A percentile compares a stretch with the other conserved stretches of the same genome.
These are phyloP conservation scores for Nerophis lumbriciformis DNA, from an alignment of 2,113 vertebrate species.

Conservation along the genomic window DNA sequence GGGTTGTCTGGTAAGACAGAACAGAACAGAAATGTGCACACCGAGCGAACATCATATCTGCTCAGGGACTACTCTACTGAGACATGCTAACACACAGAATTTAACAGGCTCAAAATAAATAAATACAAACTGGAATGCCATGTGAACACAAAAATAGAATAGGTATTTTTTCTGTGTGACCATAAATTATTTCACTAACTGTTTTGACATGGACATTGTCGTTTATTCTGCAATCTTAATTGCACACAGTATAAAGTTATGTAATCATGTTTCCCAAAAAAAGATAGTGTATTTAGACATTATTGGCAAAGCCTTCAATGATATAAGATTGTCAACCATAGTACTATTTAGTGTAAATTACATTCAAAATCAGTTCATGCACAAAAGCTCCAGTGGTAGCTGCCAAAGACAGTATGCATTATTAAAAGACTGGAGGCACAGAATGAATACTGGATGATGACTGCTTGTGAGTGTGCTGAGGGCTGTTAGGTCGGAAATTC, in stretches of 20 bases:
- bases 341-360: conserved; percentile 25
- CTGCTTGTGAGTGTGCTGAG: conserved; percentile 33
- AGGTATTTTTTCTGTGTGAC: too few species aligned
- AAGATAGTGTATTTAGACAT: conserved; percentile 1
- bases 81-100: conserved; percentile 15
- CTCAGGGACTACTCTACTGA: conserved; percentile 28
- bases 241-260: neutral
- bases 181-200: too few species aligned
- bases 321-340: neutral
- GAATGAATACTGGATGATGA: conserved; percentile 40
- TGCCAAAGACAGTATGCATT: conserved; percentile 48
- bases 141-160: neutral
- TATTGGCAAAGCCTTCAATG: conserved; percentile 3
- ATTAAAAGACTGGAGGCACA: conserved; percentile 35
- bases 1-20: conserved; percentile 37
- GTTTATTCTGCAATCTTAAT: too few species aligned
- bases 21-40: conserved; percentile 26
- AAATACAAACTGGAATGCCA: neutral
- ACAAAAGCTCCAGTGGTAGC: conserved; percentile 22
- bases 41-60: conserved; percentile 15
- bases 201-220: too few species aligned
- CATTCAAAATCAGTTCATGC: conserved; percentile 47
- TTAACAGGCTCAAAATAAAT: conserved; percentile 1
- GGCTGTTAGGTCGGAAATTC: conserved; percentile 27
- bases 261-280: neutral